Conservation (phyloP, 2,888 invertebrate species). For the Parnassius smintheus region DNA sequence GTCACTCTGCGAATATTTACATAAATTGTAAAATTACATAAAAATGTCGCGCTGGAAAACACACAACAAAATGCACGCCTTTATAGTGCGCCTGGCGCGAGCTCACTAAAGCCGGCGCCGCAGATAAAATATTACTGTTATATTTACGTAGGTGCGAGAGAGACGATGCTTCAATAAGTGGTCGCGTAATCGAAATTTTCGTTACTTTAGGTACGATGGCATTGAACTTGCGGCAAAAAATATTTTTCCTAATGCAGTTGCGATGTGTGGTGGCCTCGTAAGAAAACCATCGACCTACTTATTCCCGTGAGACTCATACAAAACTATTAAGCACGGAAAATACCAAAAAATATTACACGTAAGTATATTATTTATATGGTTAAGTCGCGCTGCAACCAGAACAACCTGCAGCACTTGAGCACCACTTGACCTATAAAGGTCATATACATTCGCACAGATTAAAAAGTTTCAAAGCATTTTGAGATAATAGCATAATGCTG, state of each 20-base stretch:
- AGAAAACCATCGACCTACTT: no score
- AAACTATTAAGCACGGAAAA: no score
- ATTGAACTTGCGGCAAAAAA: slow-evolving; percentile 10
- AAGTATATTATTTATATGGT: no score
- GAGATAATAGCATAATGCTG: no score
- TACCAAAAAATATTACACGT: no score
- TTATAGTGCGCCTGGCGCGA: not conserved
- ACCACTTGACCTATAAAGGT: no score
- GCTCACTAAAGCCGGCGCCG: slow-evolving; percentile 10
- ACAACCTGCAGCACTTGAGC: no score
- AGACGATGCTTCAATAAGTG: slow-evolving; percentile 9
- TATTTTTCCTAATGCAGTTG: not conserved
- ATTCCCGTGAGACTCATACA: no score
- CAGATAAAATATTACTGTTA: slow-evolving; percentile 7
- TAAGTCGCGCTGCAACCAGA: no score
- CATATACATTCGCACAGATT: no score
- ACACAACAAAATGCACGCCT: not conserved
- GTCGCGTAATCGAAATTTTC: slow-evolving; percentile 6
- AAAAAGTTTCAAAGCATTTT: no score
- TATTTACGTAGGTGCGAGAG: slow-evolving; percentile 8
- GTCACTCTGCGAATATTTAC: not conserved
- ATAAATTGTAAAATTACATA: not conserved
- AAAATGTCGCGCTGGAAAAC: not conserved
- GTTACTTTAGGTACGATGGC: slow-evolving; percentile 6
- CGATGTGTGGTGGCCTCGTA: no score